These are phyloP conservation scores for Myripristis murdjan DNA, from an alignment of 2,797 vertebrate species.

Conservation along the genomic window DNA sequence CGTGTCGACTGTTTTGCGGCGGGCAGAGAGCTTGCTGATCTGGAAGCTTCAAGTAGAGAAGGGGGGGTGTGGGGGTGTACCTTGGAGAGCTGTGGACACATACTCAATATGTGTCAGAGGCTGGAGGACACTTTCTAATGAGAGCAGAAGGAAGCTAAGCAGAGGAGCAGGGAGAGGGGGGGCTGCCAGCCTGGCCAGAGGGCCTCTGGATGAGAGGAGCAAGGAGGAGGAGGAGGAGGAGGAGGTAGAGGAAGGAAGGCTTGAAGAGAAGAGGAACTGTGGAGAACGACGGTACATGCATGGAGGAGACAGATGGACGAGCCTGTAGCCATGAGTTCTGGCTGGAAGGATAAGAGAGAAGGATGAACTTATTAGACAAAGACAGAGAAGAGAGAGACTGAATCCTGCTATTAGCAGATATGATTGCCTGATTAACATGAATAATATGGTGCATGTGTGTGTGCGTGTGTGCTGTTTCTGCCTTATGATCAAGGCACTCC, in stretches of 20 bases:
- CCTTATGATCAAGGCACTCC: slow-evolving; percentile 9
- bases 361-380: not conserved
- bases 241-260: slow-evolving; percentile 10
- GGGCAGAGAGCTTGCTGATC: not conserved
- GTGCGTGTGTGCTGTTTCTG: slow-evolving; percentile 10
- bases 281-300: slow-evolving; percentile 12
- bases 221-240: slow-evolving; percentile 11
- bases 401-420: slow-evolving; percentile 21
- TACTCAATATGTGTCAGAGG: slow-evolving; percentile 55
- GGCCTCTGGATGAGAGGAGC: slow-evolving; percentile 5
- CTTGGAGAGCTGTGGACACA: slow-evolving; percentile 43
- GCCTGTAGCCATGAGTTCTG: slow-evolving; percentile 14
- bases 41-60: slow-evolving; percentile 3
- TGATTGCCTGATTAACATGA: slow-evolving; percentile 18
- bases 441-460: slow-evolving; percentile 7
- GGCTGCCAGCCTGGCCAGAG: slow-evolving; percentile 14
- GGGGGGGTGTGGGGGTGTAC: slow-evolving; percentile 42
- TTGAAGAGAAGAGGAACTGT: slow-evolving; percentile 7
- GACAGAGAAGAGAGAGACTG: not conserved
- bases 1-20: not conserved
- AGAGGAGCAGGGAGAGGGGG: slow-evolving; percentile 14
- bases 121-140: slow-evolving; percentile 64
- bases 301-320: slow-evolving; percentile 40
- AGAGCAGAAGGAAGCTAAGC: slow-evolving; percentile 44
- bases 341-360: slow-evolving; percentile 2